Percentiles rank a stretch among this genome's conserved stretches.
Evolutionary conservation across 2,888 invertebrate species (phyloP).

Genomic region (Ectemnius lituratus): DNA sequence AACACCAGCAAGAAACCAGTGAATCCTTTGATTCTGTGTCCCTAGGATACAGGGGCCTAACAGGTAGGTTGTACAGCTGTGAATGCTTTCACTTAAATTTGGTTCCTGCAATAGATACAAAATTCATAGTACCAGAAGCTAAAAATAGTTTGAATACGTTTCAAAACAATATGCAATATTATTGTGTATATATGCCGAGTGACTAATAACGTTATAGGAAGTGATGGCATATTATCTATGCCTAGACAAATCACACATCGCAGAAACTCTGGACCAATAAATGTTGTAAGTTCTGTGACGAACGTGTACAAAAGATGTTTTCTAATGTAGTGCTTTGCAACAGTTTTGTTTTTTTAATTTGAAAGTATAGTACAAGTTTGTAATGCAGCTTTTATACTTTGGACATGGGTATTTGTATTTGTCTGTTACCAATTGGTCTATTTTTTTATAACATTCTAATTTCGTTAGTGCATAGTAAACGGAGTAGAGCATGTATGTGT

Average conservation of each 20-base stretch:
- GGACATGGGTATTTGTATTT: too few relatives aligned
- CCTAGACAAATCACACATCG: constrained; percentile 69
- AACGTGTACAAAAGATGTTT: constrained; percentile 44
- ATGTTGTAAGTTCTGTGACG: constrained; percentile 74
- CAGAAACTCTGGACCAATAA: constrained; percentile 75
- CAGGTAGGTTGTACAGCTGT: constrained; percentile 78
- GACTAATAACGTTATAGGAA: constrained; percentile 73
- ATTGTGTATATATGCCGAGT: constrained; percentile 27
- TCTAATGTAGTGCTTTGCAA: constrained; percentile 22
- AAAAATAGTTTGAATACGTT: constrained; percentile 24
- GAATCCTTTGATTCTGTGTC: constrained; percentile 87
- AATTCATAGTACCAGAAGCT: background rate
- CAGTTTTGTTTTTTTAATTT: constrained; percentile 12
- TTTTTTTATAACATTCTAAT: too few relatives aligned
- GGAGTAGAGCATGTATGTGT: too few relatives aligned
- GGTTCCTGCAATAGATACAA: too few relatives aligned
- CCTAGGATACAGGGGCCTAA: constrained; percentile 87
- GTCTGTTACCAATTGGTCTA: too few relatives aligned
- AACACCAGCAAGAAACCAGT: constrained; percentile 86
- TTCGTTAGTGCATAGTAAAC: too few relatives aligned
- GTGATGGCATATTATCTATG: constrained; percentile 72
- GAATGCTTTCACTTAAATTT: too few relatives aligned
- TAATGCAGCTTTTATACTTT: too few relatives aligned
- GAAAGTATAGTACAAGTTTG: too few relatives aligned
- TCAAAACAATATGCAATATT: constrained; percentile 29